Conservation (phyloP, 2,113 vertebrate genomes). For the Zingel zingel region DNA sequence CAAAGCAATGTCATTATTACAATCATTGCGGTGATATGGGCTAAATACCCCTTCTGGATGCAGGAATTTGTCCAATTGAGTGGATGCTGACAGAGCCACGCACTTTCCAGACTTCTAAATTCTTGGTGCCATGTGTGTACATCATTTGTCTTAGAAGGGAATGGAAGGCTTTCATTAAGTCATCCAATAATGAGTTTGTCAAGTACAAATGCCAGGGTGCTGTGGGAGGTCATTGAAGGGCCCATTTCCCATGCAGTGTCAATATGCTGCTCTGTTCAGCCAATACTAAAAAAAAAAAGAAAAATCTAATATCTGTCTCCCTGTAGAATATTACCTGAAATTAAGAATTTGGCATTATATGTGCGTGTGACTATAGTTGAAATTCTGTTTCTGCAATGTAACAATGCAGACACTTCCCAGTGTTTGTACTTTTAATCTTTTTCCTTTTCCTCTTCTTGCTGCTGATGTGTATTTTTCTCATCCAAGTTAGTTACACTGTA, state of each 20-base stretch:
- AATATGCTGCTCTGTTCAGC: constrained; percentile 45
- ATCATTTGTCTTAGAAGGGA: constrained; percentile 77
- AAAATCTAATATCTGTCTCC: constrained; percentile 34
- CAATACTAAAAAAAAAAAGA: constrained; percentile 6
- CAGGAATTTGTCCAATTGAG: constrained; percentile 65
- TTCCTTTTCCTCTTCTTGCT: background rate
- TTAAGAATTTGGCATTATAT: constrained; percentile 1
- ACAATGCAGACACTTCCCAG: background rate
- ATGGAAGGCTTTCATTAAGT: constrained; percentile 80
- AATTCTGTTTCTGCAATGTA: background rate
- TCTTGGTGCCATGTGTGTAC: constrained; percentile 57
- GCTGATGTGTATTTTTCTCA: constrained; percentile 6
- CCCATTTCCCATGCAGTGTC: constrained; percentile 63
- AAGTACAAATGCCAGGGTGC: constrained; percentile 73
- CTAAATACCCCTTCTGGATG: constrained; percentile 59
- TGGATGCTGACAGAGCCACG: constrained; percentile 49
- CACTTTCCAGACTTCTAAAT: constrained; percentile 69
- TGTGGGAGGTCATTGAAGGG: constrained; percentile 68
- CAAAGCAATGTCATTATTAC: constrained; percentile 69
- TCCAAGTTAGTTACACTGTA: constrained; percentile 15
- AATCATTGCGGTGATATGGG: constrained; percentile 54
- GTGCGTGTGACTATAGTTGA: background rate
- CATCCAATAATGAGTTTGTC: constrained; percentile 80
- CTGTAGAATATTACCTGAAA: constrained; percentile 28
- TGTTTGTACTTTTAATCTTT: background rate